A percentile compares a stretch with the other conserved stretches of the same genome.
Evolutionary conservation across 2,888 invertebrate genomes (phyloP).

Genomic region (Troides oblongomaculatus): DNA sequence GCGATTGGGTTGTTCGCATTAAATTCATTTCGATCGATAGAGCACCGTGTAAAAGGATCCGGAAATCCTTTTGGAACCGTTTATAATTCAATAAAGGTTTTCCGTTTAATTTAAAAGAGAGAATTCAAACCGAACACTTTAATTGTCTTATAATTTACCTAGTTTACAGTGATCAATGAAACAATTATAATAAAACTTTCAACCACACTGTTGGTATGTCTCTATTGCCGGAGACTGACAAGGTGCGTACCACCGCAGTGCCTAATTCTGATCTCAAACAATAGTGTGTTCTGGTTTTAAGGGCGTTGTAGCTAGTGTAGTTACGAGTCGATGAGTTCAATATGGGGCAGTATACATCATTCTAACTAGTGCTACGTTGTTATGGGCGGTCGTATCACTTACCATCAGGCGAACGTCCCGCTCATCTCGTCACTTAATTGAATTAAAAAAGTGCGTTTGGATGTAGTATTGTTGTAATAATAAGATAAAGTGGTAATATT

Average conservation of each 20-base stretch:
- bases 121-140: neutral
- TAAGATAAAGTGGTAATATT: constrained; percentile 15
- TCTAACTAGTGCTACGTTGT: no score
- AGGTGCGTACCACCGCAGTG: no score
- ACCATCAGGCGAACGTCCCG: no score
- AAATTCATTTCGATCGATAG: neutral
- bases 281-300: no score
- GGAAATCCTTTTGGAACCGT: neutral
- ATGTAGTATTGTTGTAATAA: constrained; percentile 15
- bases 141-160: neutral
- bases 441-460: neutral
- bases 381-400: no score
- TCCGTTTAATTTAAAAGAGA: neutral
- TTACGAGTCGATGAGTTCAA: no score
- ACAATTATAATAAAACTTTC: neutral
- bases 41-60: neutral
- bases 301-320: no score
- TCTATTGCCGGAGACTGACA: no score
- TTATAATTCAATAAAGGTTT: neutral
- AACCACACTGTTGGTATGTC: no score
- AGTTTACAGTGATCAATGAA: neutral
- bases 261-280: no score
- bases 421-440: no score
- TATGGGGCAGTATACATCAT: no score
- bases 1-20: neutral